phyloP scores from a whole-genome alignment of 1,140 invertebrate species.

The Saccostrea echinata region DNA sequence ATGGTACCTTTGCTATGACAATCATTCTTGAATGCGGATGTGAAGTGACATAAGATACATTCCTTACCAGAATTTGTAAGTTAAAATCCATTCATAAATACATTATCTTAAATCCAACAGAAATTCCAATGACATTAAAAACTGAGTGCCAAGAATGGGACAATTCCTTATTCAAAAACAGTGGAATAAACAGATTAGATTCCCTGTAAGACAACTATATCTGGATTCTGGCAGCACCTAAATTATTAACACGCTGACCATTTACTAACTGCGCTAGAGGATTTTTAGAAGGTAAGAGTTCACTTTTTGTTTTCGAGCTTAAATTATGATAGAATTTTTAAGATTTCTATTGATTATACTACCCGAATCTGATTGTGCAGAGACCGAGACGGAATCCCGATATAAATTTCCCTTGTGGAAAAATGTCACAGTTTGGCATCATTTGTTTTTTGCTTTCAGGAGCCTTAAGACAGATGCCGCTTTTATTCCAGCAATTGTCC shows the following conservation, averaged over 20 bases:
- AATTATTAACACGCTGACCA: slow-evolving; percentile 25
- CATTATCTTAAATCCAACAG: slow-evolving; percentile 44
- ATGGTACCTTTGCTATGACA: slow-evolving; percentile 35
- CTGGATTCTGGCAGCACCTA: slow-evolving; percentile 39
- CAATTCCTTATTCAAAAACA: slow-evolving; percentile 33
- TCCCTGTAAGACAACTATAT: neutral
- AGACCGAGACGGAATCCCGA: neutral
- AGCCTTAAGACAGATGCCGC: neutral
- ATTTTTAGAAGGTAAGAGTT: neutral
- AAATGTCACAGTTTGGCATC: neutral
- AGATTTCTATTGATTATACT: slow-evolving; percentile 35
- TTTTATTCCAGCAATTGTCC: slow-evolving; percentile 7
- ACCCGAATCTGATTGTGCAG: slow-evolving; percentile 32
- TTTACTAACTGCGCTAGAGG: slow-evolving; percentile 24
- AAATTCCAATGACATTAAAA: slow-evolving; percentile 36
- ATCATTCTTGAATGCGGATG: slow-evolving; percentile 31
- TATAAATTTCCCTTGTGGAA: neutral
- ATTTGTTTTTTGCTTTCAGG: neutral
- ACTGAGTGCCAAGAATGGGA: slow-evolving; percentile 47
- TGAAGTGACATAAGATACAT: slow-evolving; percentile 25
- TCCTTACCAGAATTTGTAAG: slow-evolving; percentile 7
- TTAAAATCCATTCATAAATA: neutral
- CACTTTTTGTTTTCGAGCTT: too few species aligned
- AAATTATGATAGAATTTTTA: slow-evolving; percentile 13
- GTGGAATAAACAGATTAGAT: slow-evolving; percentile 7